Evolutionary conservation across 2,113 vertebrate genomes (phyloP).

Genomic region (Reinhardtius hippoglossoides): DNA sequence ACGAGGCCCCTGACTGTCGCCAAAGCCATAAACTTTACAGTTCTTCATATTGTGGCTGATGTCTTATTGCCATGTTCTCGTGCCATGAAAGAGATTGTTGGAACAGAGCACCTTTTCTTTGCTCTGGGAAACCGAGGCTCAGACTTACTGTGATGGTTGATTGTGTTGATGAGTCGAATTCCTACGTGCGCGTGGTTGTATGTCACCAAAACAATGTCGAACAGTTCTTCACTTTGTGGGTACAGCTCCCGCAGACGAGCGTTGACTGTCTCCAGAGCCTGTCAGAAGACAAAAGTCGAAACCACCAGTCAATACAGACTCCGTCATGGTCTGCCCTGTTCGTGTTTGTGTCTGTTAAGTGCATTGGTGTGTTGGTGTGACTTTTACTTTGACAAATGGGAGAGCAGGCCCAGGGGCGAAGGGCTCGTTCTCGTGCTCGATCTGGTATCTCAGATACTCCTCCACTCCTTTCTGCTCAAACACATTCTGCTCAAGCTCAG

Average conservation of each 20-base stretch:
- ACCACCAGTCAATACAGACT: background rate
- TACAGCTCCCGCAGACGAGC: slow-evolving; percentile 88
- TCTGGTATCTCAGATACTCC: slow-evolving; percentile 93
- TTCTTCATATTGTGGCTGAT: background rate
- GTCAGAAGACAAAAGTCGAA: slow-evolving; percentile 8
- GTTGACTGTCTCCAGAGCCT: slow-evolving; percentile 96
- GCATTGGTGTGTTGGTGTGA: background rate
- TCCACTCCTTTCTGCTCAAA: slow-evolving; percentile 91
- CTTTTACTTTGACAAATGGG: slow-evolving; percentile 91
- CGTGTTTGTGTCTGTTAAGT: background rate
- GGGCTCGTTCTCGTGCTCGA: slow-evolving; percentile 94
- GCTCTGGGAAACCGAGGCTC: background rate
- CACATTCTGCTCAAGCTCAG: slow-evolving; percentile 94
- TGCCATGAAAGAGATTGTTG: too few species aligned
- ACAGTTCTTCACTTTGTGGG: slow-evolving; percentile 93
- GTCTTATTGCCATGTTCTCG: background rate
- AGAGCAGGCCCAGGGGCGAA: slow-evolving; percentile 94
- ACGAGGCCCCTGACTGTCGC: background rate
- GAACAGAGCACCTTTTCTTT: background rate
- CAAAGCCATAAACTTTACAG: background rate
- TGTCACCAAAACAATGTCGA: slow-evolving; percentile 96
- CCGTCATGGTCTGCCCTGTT: background rate
- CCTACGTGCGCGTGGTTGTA: slow-evolving; percentile 98
- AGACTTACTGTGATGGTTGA: slow-evolving; percentile 95
- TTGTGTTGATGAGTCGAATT: slow-evolving; percentile 97